These are phyloP conservation scores for Tubiluchus corallicola DNA, from an alignment of 2,888 invertebrate species.

Conservation along the genomic window DNA sequence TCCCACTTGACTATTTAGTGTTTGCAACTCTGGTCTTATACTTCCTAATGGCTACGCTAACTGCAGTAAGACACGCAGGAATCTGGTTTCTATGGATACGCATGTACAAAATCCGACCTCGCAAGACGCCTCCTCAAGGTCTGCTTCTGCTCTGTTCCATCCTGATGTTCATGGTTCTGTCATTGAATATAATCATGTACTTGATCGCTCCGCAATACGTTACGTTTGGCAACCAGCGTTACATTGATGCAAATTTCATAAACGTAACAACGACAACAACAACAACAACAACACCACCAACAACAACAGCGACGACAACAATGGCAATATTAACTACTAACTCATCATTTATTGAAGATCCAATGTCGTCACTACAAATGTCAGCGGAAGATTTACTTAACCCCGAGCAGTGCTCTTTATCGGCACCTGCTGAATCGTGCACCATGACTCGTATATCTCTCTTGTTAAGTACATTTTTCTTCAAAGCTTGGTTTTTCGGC, in stretches of 20 bases:
- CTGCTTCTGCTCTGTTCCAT: constrained; percentile 28
- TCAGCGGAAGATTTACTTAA: neutral
- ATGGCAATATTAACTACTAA: constrained; percentile 1
- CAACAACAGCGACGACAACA: constrained; percentile 3
- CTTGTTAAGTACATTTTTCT: constrained; percentile 29
- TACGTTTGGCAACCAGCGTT: constrained; percentile 30
- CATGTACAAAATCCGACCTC: constrained; percentile 29
- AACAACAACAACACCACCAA: neutral
- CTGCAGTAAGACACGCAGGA: constrained; percentile 28
- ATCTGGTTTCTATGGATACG: constrained; percentile 30
- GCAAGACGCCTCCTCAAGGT: constrained; percentile 28
- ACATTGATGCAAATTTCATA: constrained; percentile 11
- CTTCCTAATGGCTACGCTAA: constrained; percentile 29
- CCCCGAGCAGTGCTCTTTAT: constrained; percentile 8
- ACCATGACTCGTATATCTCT: constrained; percentile 27
- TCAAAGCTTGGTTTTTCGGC: constrained; percentile 32
- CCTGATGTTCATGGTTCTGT: constrained; percentile 28
- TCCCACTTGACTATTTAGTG: constrained; percentile 30
- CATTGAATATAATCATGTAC: constrained; percentile 30
- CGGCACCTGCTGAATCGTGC: constrained; percentile 23
- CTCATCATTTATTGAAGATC: neutral
- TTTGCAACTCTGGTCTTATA: constrained; percentile 25
- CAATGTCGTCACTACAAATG: neutral
- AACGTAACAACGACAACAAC: constrained; percentile 1
- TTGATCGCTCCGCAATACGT: constrained; percentile 30